Evolutionary conservation across 1,140 invertebrate genomes (phyloP), one percentile per base, ranked within the genome.

Genomic region (Zaprionus ghesquierei): DNA sequence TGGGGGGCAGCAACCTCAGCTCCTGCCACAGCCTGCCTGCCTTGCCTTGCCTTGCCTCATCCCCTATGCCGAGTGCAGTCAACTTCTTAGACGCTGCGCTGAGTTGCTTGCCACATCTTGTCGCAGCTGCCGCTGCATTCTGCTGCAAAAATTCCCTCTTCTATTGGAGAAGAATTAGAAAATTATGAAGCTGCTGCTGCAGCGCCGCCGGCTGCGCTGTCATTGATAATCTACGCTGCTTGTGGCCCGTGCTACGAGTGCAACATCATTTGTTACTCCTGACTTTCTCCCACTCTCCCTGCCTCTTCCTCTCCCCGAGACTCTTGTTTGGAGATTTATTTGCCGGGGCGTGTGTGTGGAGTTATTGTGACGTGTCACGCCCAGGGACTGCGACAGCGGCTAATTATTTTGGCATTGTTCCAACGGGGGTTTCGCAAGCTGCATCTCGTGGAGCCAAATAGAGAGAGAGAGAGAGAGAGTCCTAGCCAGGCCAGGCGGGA

Each of bases 281-380:
- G 78, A 78, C 81, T 86, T 87, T 87, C 63, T 63, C 44, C 27
- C 18, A 46, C 31, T 31, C 22, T 5, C 0, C 27, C 49, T 41
- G 33, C 23, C 18, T 27, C 29, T 31, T 38, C n/a, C 25, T 27
- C 35, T n/a, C 13, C 35, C 38, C n/a, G n/a, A n/a, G n/a, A 60
- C 29, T 55, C 46, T 33, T 35, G 4, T 66, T 62, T 66, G 81
- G 65, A 73, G 81, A 86, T 86, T 86, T 82, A 78, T 82, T 82
- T 82, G 79, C 74, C 66, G 58, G 75, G 78, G 81, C 35, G 82
- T 79, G 81, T 87, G 29, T 70, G 72, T 82, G 68, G 71, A 86
- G 69, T 87, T 82, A 86, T 86, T 86, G 84, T 86, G 82, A 86
- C 79, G 79, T 87, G 82, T 86, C 82, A 86, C 82, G 82, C 82